Conservation (phyloP, 1,140 invertebrate species). For the Matsumurasca onukii region DNA sequence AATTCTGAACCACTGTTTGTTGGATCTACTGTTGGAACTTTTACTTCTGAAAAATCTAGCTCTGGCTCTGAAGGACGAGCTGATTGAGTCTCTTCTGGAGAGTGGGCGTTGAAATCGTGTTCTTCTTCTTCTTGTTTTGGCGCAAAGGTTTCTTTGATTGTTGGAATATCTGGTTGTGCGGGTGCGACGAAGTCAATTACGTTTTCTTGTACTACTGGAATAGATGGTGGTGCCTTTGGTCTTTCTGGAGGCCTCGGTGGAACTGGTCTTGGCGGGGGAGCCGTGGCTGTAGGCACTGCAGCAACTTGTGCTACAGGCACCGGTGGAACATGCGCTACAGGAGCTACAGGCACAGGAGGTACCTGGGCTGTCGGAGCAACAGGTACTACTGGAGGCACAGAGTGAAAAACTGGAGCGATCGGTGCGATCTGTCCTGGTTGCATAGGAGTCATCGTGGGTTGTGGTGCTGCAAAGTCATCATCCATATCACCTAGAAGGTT, state of each 20-base stretch:
- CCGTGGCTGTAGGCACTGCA: constrained; percentile 30
- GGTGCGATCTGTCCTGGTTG: not conserved
- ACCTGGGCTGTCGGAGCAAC: constrained; percentile 25
- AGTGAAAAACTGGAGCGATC: constrained; percentile 8
- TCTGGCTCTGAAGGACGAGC: not conserved
- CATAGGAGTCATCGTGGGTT: constrained; percentile 33
- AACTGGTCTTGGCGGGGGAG: constrained; percentile 36
- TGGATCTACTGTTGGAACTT: not conserved
- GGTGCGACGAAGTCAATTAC: constrained; percentile 18
- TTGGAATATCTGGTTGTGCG: not conserved
- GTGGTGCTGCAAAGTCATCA: constrained; percentile 41
- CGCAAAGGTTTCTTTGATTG: not conserved
- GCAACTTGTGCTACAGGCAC: constrained; percentile 29
- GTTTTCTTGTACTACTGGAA: constrained; percentile 16
- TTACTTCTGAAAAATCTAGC: not conserved
- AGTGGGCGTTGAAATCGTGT: not conserved
- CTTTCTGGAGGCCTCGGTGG: constrained; percentile 43
- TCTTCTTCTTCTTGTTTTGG: not conserved
- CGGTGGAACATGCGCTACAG: constrained; percentile 37
- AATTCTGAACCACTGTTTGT: constrained; percentile 9
- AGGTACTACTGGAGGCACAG: constrained; percentile 18
- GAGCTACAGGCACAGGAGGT: constrained; percentile 35
- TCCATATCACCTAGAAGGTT: constrained; percentile 43
- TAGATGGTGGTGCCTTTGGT: constrained; percentile 37
- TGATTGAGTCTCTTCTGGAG: not conserved